Evolutionary conservation across 2,113 vertebrate genomes (phyloP), one percentile per base, ranked within the genome.

Genomic region (Paramormyrops kingsleyae): DNA sequence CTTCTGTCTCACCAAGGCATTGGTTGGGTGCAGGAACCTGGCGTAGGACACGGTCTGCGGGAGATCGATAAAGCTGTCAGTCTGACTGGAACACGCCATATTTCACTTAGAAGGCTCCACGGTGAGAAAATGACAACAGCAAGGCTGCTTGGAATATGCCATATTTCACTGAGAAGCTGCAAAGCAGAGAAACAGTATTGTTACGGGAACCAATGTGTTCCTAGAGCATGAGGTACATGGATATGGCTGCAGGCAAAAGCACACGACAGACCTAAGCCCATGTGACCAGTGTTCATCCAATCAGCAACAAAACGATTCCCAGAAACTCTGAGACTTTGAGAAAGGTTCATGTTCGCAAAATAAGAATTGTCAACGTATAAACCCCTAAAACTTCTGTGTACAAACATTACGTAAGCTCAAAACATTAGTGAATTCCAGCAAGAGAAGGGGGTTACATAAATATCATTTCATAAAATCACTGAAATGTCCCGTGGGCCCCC

Each of bases 11-110:
- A 98, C 97, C 44, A 99, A 94, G 13, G 98, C 99, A 0, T 99
- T 98, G 59, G 98, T 99, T 0, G 98, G 97, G 89, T 98, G 98
- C 91, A 99, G 92, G 95, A 98, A 99, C 94, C 97, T 98, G 90
- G 98, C 98, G 87, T 99, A 99, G 42, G 99, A 99, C 92, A 99
- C 98, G 0, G 99, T 97, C 99, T 98, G 94, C 49, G 90, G 87
- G 89, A 31, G 46, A 83, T 90, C 21, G 66, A 74, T 3, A 46
- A n/a, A 44, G 87, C 31, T 13, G 49, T 62, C 87, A 66, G 35
- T 62, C 31, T 21, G 35, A 62, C 6, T 56, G 50, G 5, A n/a
- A 70, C n/a, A 21, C 15, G 15, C 39, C 80, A 83, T 83, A 42
- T 46, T 46, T 66, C 62, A 66, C n/a, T 44, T 3, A n/a, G 39